A percentile compares a stretch with the other conserved stretches of the same genome.
phyloP scores from a whole-genome alignment of 2,888 invertebrate genomes.

The Mesochorus sp. region DNA sequence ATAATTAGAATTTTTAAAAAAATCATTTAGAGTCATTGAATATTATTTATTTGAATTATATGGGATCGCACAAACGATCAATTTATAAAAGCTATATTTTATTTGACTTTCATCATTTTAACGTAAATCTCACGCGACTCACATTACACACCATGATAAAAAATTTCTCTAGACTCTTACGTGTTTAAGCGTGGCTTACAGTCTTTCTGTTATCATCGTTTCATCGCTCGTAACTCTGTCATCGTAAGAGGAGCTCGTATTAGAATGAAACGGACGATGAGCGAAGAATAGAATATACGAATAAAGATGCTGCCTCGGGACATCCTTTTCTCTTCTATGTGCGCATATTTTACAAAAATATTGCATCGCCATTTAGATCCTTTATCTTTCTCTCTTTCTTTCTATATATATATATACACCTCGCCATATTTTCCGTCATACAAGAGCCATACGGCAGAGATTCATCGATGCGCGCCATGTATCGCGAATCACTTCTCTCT shows the following conservation, averaged over 20 bases:
- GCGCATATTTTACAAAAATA: constrained; percentile 4
- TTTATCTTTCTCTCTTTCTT: constrained; percentile 33
- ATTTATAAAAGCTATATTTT: no score
- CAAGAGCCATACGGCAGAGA: constrained; percentile 37
- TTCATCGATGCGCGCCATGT: constrained; percentile 46
- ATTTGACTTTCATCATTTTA: no score
- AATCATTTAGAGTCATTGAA: not conserved
- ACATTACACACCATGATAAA: constrained; percentile 69
- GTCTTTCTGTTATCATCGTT: constrained; percentile 34
- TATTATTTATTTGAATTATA: no score
- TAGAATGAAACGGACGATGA: constrained; percentile 19
- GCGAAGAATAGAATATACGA: constrained; percentile 9
- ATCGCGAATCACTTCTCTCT: constrained; percentile 42
- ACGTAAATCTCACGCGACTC: no score
- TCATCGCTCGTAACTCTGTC: constrained; percentile 61
- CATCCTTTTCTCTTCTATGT: constrained; percentile 26
- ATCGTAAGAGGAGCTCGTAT: constrained; percentile 44
- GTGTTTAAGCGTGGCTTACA: no score
- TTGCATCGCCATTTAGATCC: constrained; percentile 5
- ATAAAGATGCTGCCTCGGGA: constrained; percentile 20
- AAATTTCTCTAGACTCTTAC: no score
- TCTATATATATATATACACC: constrained; percentile 5
- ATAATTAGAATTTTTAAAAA: no score
- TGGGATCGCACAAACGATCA: no score
- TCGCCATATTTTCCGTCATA: constrained; percentile 27